Percentiles rank a stretch among this genome's conserved stretches.
Conservation (phyloP, 2,888 invertebrate genomes). For the Agrypnus murinus region DNA sequence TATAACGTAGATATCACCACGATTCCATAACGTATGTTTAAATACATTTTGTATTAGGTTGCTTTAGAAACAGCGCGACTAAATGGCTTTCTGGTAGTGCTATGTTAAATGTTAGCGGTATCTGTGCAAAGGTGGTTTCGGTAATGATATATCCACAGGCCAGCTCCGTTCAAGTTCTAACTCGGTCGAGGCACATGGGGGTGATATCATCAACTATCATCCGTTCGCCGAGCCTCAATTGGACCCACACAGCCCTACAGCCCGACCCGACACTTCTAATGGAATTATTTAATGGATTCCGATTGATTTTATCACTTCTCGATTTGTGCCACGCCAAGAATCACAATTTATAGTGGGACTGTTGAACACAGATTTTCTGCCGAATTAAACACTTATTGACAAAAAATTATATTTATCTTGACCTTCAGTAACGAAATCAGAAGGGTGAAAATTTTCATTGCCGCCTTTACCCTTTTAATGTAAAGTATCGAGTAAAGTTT, state of each 20-base stretch:
- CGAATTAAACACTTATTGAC: conserved; percentile 28
- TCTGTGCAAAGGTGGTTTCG: conserved; percentile 23
- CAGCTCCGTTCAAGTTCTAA: conserved; percentile 28
- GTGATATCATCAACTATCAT: conserved; percentile 43
- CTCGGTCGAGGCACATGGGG: conserved; percentile 33
- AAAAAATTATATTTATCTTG: conserved; percentile 11
- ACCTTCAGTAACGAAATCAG: too few relatives aligned
- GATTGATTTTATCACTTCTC: conserved; percentile 55
- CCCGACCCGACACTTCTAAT: conserved; percentile 51
- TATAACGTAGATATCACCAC: too few relatives aligned
- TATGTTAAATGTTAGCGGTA: conserved; percentile 14
- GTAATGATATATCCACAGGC: conserved; percentile 38
- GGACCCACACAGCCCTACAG: conserved; percentile 27
- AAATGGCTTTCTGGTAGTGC: conserved; percentile 1
- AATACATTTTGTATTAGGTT: too few relatives aligned
- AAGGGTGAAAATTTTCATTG: too few relatives aligned
- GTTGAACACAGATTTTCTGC: conserved; percentile 47
- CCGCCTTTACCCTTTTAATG: too few relatives aligned
- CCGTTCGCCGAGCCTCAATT: conserved; percentile 33
- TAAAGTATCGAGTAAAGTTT: too few relatives aligned
- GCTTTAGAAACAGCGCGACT: not conserved
- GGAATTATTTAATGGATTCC: conserved; percentile 56
- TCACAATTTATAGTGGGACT: conserved; percentile 50
- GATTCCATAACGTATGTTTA: too few relatives aligned
- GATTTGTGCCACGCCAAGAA: conserved; percentile 52